These are phyloP conservation scores for Amphiura filiformis DNA, from an alignment of 35 echinoderm and acorn worm species.

Conservation along the genomic window DNA sequence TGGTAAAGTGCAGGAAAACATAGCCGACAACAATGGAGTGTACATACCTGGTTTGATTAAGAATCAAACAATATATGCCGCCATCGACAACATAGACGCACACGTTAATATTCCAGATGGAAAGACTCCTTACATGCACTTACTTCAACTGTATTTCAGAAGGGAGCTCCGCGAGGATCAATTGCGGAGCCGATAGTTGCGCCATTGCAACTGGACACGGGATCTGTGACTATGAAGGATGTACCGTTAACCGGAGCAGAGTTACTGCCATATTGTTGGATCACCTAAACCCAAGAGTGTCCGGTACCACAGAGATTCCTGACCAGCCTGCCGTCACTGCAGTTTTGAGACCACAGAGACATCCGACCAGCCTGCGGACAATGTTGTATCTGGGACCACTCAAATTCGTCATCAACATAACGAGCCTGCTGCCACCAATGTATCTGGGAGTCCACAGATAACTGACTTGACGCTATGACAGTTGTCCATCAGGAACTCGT, in stretches of 20 bases:
- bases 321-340: too few species aligned
- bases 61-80: background rate
- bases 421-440: too few species aligned
- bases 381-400: too few species aligned
- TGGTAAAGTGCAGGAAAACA: background rate
- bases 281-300: background rate
- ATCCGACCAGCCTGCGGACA: too few species aligned
- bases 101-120: background rate
- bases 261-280: background rate
- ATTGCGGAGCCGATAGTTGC: background rate
- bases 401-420: too few species aligned
- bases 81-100: background rate
- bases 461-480: too few species aligned
- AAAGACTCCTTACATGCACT: background rate
- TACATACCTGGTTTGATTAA: slow-evolving; percentile 7
- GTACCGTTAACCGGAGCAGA: background rate
- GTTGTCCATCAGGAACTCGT: too few species aligned
- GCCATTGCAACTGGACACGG: background rate
- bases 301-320: too few species aligned
- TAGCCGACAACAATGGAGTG: background rate
- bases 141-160: background rate
- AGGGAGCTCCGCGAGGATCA: background rate
- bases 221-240: background rate
- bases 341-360: too few species aligned
- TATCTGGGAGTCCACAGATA: too few species aligned